Percentiles rank a stretch among this genome's conserved stretches.
These are phyloP conservation scores for Drosophila novamexicana DNA, from an alignment of 1,140 invertebrate species.

Conservation along the genomic window DNA sequence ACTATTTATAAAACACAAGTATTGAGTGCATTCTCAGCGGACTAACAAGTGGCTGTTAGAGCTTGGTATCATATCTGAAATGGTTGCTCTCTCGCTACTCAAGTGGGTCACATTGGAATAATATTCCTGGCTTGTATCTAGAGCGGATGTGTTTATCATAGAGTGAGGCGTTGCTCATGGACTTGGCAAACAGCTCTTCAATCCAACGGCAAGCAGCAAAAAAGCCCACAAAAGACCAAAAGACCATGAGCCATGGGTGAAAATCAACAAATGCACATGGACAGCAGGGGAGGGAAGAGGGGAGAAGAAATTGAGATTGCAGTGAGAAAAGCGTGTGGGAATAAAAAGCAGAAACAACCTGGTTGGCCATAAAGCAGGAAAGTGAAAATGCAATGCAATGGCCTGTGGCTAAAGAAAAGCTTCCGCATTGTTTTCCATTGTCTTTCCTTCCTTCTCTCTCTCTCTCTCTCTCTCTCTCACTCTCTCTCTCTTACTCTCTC, in stretches of 20 bases:
- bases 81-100: conserved; percentile 20
- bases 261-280: conserved; percentile 31
- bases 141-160: conserved; percentile 68
- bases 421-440: conserved; percentile 59
- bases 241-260: conserved; percentile 22
- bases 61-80: conserved; percentile 28
- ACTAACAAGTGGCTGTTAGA: conserved; percentile 35
- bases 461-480: not conserved
- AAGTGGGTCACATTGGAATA: conserved; percentile 73
- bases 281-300: conserved; percentile 3
- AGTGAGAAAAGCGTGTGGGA: conserved; percentile 38
- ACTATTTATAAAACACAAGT: not conserved
- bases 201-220: conserved; percentile 4
- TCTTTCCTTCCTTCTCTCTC: not conserved
- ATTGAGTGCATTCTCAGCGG: conserved; percentile 21
- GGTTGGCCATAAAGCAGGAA: conserved; percentile 37
- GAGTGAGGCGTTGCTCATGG: conserved; percentile 25
- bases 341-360: conserved; percentile 28
- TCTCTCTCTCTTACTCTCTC: not conserved
- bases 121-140: conserved; percentile 62
- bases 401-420: conserved; percentile 31
- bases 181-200: conserved; percentile 29
- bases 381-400: conserved; percentile 50
- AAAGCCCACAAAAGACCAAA: conserved; percentile 9
- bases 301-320: not conserved